Evolutionary conservation across 2,113 vertebrate genomes (phyloP).

Genomic region (Bujurquina vittata): DNA sequence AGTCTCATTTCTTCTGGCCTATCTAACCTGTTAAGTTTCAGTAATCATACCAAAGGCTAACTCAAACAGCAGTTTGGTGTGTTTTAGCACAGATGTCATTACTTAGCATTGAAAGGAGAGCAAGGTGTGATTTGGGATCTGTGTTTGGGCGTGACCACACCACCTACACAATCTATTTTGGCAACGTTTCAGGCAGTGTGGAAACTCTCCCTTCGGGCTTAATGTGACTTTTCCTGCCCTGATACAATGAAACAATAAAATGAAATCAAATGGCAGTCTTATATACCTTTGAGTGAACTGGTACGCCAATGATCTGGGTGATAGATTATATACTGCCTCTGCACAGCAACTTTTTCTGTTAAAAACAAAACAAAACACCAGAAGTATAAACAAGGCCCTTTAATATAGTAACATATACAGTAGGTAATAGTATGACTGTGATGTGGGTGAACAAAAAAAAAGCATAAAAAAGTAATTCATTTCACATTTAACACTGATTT

Average conservation of each 20-base stretch:
- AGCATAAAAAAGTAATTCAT: conserved; percentile 38
- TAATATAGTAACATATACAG: conserved; percentile 70
- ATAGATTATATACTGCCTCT: background rate
- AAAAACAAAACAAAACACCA: background rate
- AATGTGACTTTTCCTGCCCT: background rate
- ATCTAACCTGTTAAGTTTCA: conserved; percentile 1
- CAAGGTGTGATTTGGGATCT: conserved; percentile 48
- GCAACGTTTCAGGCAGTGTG: conserved; percentile 7
- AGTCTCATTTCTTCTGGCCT: background rate
- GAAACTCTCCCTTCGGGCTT: conserved; percentile 21
- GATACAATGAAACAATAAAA: background rate
- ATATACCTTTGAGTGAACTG: background rate
- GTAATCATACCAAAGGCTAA: conserved; percentile 18
- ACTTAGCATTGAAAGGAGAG: conserved; percentile 28
- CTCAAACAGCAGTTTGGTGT: conserved; percentile 39
- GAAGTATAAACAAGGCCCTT: conserved; percentile 66
- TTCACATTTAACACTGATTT: conserved; percentile 54
- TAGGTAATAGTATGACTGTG: conserved; percentile 33
- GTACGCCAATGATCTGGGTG: background rate
- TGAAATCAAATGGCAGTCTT: background rate
- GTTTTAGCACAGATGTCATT: conserved; percentile 36
- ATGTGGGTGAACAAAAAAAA: conserved; percentile 40
- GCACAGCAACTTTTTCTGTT: background rate
- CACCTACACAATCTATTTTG: conserved; percentile 40
- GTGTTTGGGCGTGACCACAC: conserved; percentile 43